phyloP scores from a whole-genome alignment of 2,888 invertebrate genomes.

The Linnaemya tessellans region DNA sequence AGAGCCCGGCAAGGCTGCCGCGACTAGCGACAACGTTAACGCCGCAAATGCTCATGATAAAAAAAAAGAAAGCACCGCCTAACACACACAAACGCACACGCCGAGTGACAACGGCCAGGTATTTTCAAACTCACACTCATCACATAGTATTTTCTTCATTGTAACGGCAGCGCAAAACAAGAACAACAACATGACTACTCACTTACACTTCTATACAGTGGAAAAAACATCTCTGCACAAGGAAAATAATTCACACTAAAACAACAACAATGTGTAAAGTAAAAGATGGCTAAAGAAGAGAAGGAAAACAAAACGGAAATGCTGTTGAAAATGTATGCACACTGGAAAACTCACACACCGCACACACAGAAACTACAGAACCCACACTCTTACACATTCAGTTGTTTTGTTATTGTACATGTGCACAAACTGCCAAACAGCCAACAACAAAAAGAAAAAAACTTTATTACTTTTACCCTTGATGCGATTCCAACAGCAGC shows the following conservation, averaged over 20 bases:
- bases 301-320: constrained; percentile 70
- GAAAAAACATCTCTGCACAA: constrained; percentile 47
- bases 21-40: constrained; percentile 28
- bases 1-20: background rate
- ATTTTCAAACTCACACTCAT: constrained; percentile 20
- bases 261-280: constrained; percentile 10
- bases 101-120: constrained; percentile 31
- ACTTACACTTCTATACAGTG: constrained; percentile 16
- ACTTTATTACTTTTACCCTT: constrained; percentile 72
- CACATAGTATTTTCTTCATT: constrained; percentile 9
- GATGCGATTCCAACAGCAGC: constrained; percentile 55
- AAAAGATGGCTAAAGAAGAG: constrained; percentile 60
- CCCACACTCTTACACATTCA: constrained; percentile 10
- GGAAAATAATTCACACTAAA: constrained; percentile 36
- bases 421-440: constrained; percentile 3
- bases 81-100: constrained; percentile 12
- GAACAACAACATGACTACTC: constrained; percentile 12
- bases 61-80: constrained; percentile 49
- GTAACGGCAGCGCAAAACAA: constrained; percentile 30
- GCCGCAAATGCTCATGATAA: constrained; percentile 38
- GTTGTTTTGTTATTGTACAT: background rate
- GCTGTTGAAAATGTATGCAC: constrained; percentile 69
- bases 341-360: constrained; percentile 32
- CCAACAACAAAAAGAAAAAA: constrained; percentile 35
- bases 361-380: background rate